Base-by-base conservation (phyloP, 2,797 vertebrate species). In the Tenualosa ilisha region DNA sequence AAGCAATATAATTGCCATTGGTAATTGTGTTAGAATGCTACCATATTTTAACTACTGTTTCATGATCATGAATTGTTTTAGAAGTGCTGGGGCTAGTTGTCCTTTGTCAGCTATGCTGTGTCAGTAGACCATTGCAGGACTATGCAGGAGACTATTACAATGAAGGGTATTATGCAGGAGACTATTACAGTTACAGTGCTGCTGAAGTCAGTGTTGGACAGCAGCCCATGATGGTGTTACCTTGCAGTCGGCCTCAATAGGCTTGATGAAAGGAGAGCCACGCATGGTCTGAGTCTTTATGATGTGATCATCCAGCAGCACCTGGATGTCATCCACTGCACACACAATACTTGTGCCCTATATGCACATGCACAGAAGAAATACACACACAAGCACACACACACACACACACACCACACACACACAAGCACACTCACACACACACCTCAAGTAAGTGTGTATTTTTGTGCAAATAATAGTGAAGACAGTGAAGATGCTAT, bases 201-300 rank as follows among this genome's bases (percentile, higher is more conserved):
- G 22, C 46, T 12, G 17, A 43, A 84, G 59, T 63, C 43, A 49
- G 59, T 83, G 59, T n/a, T 46, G 31, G 51, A 9, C 22, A 3
- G 83, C 7, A 63, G 65, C 56, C n/a, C 40, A n/a, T 68, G 3
- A 49, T 8, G 5, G 7, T 0, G 2, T 49, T 94, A 98, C 98
- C 96, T 94, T 93, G 88, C 96, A 96, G 81, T 97, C 97, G 13
- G 89, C 49, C 94, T 99, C 97, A 63, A 99, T 95, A 0, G 97
- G 96, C 90, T 96, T 97, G 92, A 98, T 95, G 91, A 97, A 98
- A 1, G 96, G 96, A 43, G 97, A 99, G 43, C 97, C 96, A 88
- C 96, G 94, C 89, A 99, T 97, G 0, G 97, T 99, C 94, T 98
- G 98, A 12, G 94, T 94, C 93, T 98, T 99, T 85, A 98, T 95